These are phyloP conservation scores for Decapterus maruadsi DNA, from an alignment of 2,797 vertebrate species.

Conservation along the genomic window DNA sequence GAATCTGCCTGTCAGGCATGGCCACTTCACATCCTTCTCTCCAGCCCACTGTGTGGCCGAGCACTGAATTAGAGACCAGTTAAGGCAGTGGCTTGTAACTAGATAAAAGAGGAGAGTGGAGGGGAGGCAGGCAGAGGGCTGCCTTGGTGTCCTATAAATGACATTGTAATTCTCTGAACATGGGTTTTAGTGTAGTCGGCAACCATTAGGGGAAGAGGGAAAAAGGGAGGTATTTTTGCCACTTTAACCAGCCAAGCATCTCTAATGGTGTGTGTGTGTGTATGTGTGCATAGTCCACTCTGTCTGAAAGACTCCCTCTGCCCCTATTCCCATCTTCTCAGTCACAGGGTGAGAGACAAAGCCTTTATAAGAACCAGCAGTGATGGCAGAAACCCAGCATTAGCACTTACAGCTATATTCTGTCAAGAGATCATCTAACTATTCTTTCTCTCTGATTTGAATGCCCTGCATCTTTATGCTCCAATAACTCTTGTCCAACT, in stretches of 20 bases:
- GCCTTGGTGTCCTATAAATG: constrained; percentile 86
- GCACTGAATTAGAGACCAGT: constrained; percentile 79
- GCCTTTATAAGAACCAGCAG: constrained; percentile 54
- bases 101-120: constrained; percentile 81
- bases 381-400: constrained; percentile 58
- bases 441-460: constrained; percentile 43
- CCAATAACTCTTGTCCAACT: constrained; percentile 36
- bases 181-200: constrained; percentile 83
- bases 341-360: constrained; percentile 67
- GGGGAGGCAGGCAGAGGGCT: constrained; percentile 68
- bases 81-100: constrained; percentile 82
- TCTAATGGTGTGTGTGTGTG: constrained; percentile 74
- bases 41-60: constrained; percentile 59
- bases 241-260: constrained; percentile 83
- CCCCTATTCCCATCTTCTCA: constrained; percentile 66
- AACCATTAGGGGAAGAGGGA: constrained; percentile 80
- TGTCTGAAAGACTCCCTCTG: constrained; percentile 75
- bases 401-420: constrained; percentile 50
- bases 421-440: constrained; percentile 41
- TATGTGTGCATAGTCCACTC: constrained; percentile 62
- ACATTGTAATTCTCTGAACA: constrained; percentile 88
- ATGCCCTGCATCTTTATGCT: constrained; percentile 49
- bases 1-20: constrained; percentile 63
- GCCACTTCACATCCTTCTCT: constrained; percentile 62
- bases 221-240: constrained; percentile 80